phyloP scores from a whole-genome alignment of 2,113 vertebrate species.

The Eclectus roratus region DNA sequence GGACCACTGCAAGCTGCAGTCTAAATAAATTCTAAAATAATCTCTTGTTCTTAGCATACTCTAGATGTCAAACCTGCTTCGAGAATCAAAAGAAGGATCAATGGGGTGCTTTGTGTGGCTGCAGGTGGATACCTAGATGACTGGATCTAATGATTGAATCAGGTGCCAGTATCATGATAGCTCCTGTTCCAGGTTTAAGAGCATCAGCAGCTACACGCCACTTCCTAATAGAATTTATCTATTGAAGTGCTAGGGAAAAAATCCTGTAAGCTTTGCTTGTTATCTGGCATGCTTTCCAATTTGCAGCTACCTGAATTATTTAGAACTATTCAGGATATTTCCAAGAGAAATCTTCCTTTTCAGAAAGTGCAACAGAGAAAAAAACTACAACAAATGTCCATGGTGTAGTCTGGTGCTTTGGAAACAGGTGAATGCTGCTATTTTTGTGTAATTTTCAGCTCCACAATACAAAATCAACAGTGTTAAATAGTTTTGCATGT shows the following conservation, averaged over 20 bases:
- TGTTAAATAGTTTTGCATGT: constrained; percentile 15
- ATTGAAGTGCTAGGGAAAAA: neutral
- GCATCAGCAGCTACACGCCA: neutral
- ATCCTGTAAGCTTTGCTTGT: neutral
- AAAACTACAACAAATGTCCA: neutral
- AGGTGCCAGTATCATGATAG: accelerated
- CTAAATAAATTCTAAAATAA: neutral
- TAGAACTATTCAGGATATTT: constrained; percentile 9
- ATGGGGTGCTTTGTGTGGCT: neutral
- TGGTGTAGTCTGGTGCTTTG: neutral
- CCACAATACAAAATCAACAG: constrained; percentile 31
- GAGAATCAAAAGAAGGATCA: neutral
- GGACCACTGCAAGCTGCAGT: neutral
- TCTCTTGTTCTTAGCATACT: neutral
- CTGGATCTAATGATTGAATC: accelerated
- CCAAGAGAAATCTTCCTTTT: neutral
- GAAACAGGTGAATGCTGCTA: neutral
- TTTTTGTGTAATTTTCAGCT: constrained; percentile 9
- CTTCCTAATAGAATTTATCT: neutral
- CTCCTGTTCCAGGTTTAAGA: neutral
- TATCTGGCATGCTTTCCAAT: neutral
- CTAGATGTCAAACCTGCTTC: neutral
- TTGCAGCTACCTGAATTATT: constrained; percentile 29
- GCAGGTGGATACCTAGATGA: neutral
- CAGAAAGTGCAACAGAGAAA: neutral